Base-by-base conservation (phyloP, 2,888 invertebrate species). In the Hypomecis punctinalis region DNA sequence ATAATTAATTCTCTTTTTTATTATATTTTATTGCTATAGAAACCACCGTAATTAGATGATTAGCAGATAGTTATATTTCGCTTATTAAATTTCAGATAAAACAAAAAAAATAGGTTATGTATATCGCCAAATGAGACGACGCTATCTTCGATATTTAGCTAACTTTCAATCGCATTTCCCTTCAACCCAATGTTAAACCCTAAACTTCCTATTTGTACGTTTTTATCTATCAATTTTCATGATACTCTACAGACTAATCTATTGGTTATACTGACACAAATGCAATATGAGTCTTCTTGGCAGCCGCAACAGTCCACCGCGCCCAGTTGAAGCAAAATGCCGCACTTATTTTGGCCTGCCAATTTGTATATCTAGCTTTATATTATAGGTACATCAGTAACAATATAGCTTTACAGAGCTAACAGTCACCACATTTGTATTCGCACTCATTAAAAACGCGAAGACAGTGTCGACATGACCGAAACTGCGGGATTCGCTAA, bases 291-390 rank as follows among this genome's bases (percentile, higher is more conserved):
- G 74, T 85, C 88, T 84, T 89, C 84, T 93, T 93, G 92, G 91
- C 91, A 92, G 74, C 86, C 75, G 75, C 78, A 73, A 73, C 78
- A 73, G 71, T 75, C 70, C 67, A 74, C 80, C 81, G 88, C 81
- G 85, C 92, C 93, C 91, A 91, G 93, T 87, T 90, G 79, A 84
- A 93, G 91, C 93, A 81, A 92, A 93, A 93, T 93, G 92, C 83
- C 91, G 91, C 76, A 91, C 93, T 93, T 91, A 93, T 93, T 93
- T 93, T 90, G 91, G 93, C 87, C 81, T 89, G 91, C 92, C 92
- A 93, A 92, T 90, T 91, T 84, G 86, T 86, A 89, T 86, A 89
- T 85, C 82, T 83, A 77, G 47, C 7, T 37, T 56, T 78, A 83
- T 70, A 65, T 51, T 79, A 81, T 73, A 80, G 78, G 73, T 79